Evolutionary conservation across 2,113 vertebrate genomes (phyloP).

Genomic region (Takifugu bimaculatus): DNA sequence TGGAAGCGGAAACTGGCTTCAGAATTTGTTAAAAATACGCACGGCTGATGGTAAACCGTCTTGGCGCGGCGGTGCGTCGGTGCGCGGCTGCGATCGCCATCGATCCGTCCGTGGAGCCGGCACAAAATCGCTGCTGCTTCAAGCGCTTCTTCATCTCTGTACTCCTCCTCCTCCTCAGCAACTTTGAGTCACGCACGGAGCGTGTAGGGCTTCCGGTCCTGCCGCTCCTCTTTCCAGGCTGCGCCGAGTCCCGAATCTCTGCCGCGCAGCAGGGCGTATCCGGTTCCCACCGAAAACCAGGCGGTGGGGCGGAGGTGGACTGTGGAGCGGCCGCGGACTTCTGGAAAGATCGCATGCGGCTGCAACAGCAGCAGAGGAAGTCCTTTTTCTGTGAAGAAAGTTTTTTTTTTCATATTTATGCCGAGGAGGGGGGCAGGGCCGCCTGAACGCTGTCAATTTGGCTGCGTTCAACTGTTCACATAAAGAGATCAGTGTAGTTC

Average conservation of each 20-base stretch:
- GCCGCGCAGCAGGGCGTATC: neutral
- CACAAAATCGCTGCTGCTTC: conserved; percentile 2
- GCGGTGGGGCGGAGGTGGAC: neutral
- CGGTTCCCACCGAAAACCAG: conserved; percentile 3
- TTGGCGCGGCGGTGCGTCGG: neutral
- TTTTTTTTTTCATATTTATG: conserved; percentile 26
- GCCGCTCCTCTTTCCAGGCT: conserved; percentile 20
- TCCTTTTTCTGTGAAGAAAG: conserved; percentile 36
- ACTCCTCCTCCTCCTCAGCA: conserved; percentile 25
- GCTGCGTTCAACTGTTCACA: conserved; percentile 6
- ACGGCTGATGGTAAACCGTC: neutral
- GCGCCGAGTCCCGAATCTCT: neutral
- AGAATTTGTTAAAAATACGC: too few species aligned
- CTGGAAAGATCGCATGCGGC: conserved; percentile 25
- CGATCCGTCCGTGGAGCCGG: neutral
- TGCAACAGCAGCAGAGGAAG: conserved; percentile 13
- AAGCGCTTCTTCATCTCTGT: conserved; percentile 7
- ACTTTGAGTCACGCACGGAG: conserved; percentile 1
- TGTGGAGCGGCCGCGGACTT: conserved; percentile 14
- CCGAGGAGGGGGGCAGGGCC: conserved; percentile 46
- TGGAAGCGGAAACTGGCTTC: neutral
- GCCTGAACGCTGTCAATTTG: conserved; percentile 26
- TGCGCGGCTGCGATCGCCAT: neutral
- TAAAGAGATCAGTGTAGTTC: neutral
- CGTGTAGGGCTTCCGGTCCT: neutral